phyloP scores from a whole-genome alignment of 2,797 vertebrate genomes.

The Urocyon cinereoargenteus region DNA sequence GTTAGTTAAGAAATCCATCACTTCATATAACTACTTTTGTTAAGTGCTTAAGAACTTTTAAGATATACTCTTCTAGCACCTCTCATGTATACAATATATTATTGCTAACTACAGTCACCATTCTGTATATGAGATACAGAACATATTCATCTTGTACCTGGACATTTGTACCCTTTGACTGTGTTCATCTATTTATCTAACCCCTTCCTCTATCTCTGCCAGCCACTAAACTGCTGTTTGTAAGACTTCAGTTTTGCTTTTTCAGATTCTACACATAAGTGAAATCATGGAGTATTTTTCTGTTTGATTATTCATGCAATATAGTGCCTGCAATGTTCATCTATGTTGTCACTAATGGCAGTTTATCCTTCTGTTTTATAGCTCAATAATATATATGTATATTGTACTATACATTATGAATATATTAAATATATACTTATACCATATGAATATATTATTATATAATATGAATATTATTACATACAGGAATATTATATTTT shows the following conservation, averaged over 20 bases:
- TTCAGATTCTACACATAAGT: not conserved
- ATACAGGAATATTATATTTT: not conserved
- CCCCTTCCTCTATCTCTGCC: not conserved
- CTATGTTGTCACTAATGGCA: not conserved
- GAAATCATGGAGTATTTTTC: not conserved
- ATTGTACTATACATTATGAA: not conserved
- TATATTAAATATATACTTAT: not conserved
- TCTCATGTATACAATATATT: not conserved
- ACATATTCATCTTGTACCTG: not conserved
- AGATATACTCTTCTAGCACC: not conserved
- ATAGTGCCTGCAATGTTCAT: not conserved
- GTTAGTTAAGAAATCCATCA: not conserved
- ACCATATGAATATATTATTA: not conserved
- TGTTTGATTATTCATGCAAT: not conserved
- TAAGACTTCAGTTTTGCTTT: not conserved
- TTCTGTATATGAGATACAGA: not conserved
- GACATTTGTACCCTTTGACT: not conserved
- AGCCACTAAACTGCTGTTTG: not conserved
- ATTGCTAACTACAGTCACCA: not conserved
- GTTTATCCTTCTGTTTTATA: not conserved
- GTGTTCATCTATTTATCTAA: not conserved
- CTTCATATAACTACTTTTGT: not conserved
- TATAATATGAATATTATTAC: not conserved
- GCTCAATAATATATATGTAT: not conserved
- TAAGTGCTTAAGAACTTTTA: not conserved